Evolutionary conservation across 2,888 invertebrate genomes (phyloP).

Genomic region (Gnatocerus cornutus): DNA sequence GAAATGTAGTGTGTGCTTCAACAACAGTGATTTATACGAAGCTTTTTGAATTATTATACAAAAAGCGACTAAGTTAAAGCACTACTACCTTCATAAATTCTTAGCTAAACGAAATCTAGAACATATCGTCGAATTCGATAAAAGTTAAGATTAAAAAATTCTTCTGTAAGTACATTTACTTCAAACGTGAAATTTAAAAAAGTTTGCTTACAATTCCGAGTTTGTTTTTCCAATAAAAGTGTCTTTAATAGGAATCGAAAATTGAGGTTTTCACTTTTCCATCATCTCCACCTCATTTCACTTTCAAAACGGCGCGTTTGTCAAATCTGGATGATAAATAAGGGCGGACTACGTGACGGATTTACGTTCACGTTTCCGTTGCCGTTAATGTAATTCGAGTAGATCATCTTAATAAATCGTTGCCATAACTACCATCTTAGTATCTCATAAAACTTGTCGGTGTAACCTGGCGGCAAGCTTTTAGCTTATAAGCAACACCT

Average conservation of each 20-base stretch:
- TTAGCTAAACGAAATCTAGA: not conserved
- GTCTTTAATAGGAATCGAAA: conserved; percentile 5
- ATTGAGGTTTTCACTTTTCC: conserved; percentile 8
- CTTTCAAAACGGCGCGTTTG: not conserved
- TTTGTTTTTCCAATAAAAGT: conserved; percentile 23
- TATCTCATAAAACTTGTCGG: conserved; percentile 42
- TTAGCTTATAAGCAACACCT: conserved; percentile 40
- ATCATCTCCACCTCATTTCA: conserved; percentile 18
- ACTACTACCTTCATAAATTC: conserved; percentile 26
- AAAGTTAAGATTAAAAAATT: conserved; percentile 12
- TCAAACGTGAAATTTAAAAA: not conserved
- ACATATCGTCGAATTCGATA: not conserved
- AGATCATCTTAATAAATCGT: conserved; percentile 39
- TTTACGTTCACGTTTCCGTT: conserved; percentile 6
- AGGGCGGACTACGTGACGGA: not conserved
- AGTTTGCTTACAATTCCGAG: not conserved
- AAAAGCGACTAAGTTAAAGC: conserved; percentile 33
- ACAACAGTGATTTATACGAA: conserved; percentile 45
- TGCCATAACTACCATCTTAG: conserved; percentile 36
- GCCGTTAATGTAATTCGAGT: conserved; percentile 19
- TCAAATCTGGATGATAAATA: not conserved
- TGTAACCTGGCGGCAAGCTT: conserved; percentile 36
- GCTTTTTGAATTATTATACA: conserved; percentile 42
- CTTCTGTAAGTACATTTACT: conserved; percentile 3
- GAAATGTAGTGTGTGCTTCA: conserved; percentile 42